A percentile compares a stretch with the other conserved stretches of the same genome.
Conservation (phyloP, 2,888 invertebrate species). For the Nymphalis urticae region DNA sequence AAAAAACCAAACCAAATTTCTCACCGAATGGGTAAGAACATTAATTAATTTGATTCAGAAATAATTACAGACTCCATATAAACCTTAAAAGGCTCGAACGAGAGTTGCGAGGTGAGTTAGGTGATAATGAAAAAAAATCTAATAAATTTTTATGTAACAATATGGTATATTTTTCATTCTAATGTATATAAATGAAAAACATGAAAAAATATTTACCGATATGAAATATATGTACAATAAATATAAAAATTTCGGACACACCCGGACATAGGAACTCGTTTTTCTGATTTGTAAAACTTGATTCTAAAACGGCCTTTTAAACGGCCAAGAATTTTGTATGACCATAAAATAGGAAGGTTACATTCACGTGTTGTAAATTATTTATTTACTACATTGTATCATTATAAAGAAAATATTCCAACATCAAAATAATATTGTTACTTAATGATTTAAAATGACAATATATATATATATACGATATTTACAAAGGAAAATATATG, state of each 20-base stretch:
- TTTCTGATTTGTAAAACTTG: slow-evolving; percentile 19
- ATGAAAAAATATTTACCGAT: not conserved
- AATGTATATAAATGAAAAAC: not conserved
- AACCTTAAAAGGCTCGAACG: not conserved
- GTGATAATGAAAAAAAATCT: not conserved
- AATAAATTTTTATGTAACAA: not conserved
- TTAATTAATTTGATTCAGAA: too few species aligned
- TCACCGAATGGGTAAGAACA: too few species aligned
- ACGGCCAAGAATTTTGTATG: slow-evolving; percentile 21
- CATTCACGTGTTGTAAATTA: slow-evolving; percentile 12
- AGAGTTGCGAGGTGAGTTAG: not conserved
- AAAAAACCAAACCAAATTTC: too few species aligned
- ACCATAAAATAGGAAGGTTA: slow-evolving; percentile 19
- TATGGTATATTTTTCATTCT: not conserved
- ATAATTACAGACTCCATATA: not conserved
- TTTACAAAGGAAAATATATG: too few species aligned
- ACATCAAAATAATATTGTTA: not conserved
- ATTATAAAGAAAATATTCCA: not conserved
- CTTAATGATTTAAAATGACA: not conserved
- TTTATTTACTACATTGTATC: slow-evolving; percentile 3
- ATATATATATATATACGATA: too few species aligned
- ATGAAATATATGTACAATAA: not conserved
- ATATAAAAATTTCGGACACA: not conserved
- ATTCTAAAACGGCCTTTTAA: slow-evolving; percentile 19
- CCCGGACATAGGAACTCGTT: slow-evolving; percentile 22